Evolutionary conservation across 2,113 vertebrate genomes (phyloP).

Genomic region (Empidonax traillii): DNA sequence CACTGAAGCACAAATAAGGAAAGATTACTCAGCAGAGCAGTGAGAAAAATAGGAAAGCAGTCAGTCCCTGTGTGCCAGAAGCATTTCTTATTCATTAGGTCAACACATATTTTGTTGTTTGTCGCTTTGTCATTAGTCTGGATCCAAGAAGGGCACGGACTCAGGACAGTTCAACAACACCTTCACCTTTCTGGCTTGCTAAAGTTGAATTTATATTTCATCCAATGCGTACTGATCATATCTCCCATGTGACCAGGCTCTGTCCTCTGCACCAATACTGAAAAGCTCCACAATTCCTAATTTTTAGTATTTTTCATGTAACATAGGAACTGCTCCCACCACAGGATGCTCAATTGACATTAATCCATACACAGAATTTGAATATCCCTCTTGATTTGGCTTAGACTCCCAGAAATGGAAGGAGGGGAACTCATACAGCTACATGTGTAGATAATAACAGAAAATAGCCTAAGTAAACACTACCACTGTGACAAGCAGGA

Average conservation of each 20-base stretch:
- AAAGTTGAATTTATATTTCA: neutral
- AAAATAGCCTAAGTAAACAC: neutral
- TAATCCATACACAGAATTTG: neutral
- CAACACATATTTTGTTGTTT: neutral
- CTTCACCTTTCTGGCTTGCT: neutral
- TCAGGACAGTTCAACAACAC: neutral
- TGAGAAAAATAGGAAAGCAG: neutral
- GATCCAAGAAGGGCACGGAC: neutral
- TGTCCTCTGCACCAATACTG: neutral
- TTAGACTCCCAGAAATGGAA: neutral
- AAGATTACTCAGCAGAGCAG: neutral
- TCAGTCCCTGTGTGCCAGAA: neutral
- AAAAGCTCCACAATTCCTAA: neutral
- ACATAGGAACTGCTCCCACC: neutral
- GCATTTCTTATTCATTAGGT: neutral
- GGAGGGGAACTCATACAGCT: neutral
- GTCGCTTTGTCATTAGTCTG: neutral
- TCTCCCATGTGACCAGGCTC: neutral
- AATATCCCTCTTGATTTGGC: neutral
- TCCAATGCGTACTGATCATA: neutral
- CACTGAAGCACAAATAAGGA: neutral
- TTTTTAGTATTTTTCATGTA: neutral
- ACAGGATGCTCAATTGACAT: neutral
- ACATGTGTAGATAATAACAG: neutral
- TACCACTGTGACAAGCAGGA: neutral